These are phyloP conservation scores for Eupithecia tripunctaria DNA, from an alignment of 2,888 invertebrate species.

Conservation along the genomic window DNA sequence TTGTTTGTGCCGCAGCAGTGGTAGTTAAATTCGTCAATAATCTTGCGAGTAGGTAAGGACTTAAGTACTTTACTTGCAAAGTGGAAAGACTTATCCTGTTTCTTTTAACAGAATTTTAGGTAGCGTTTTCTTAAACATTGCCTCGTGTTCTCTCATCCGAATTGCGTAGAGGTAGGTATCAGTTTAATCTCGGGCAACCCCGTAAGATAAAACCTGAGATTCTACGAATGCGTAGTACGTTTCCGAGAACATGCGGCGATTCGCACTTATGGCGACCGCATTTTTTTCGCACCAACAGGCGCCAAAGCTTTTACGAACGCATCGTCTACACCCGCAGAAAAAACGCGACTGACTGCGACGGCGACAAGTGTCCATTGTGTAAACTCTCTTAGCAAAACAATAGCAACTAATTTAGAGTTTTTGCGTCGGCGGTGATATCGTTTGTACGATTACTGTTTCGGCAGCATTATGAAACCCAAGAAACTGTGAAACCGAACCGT, in stretches of 20 bases:
- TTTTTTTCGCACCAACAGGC: conserved; percentile 71
- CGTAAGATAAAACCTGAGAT: conserved; percentile 51
- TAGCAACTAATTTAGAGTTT: conserved; percentile 66
- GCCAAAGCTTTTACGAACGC: conserved; percentile 78
- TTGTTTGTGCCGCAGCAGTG: not conserved
- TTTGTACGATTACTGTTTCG: conserved; percentile 48
- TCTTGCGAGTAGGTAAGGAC: not conserved
- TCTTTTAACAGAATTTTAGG: not conserved
- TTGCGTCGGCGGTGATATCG: conserved; percentile 50
- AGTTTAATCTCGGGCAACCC: conserved; percentile 47
- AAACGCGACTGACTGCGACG: conserved; percentile 56
- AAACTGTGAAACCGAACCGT: conserved; percentile 39
- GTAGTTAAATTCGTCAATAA: not conserved
- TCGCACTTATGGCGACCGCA: conserved; percentile 69
- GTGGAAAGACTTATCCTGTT: not conserved
- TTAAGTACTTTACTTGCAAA: not conserved
- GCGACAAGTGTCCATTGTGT: conserved; percentile 67
- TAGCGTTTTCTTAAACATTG: not conserved
- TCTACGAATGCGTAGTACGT: conserved; percentile 65
- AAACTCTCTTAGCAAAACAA: conserved; percentile 71
- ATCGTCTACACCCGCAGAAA: conserved; percentile 61
- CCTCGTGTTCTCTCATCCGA: not conserved
- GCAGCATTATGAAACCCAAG: conserved; percentile 31
- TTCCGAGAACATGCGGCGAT: conserved; percentile 69
- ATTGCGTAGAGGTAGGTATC: not conserved